Evolutionary conservation across 2,888 invertebrate genomes (phyloP).

Genomic region (Stomorhina lunata): DNA sequence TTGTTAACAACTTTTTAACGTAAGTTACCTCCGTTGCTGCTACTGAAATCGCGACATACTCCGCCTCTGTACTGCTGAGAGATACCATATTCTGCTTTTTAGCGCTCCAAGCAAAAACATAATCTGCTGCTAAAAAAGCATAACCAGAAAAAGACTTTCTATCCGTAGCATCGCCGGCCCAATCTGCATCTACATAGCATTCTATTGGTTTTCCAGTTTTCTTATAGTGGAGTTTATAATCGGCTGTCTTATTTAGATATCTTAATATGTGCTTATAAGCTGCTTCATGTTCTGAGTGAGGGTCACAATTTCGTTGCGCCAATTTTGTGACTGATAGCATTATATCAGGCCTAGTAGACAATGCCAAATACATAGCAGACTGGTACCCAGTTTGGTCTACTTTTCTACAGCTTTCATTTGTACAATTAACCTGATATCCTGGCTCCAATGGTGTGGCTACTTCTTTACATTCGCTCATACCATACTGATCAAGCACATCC

Average conservation of each 20-base stretch:
- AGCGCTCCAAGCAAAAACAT: too few relatives aligned
- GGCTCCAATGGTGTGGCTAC: constrained; percentile 20
- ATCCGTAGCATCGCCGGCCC: constrained; percentile 1
- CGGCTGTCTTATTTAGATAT: constrained; percentile 4
- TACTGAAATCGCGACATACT: too few relatives aligned
- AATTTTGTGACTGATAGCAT: constrained; percentile 55
- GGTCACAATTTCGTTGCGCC: constrained; percentile 12
- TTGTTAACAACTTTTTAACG: too few relatives aligned
- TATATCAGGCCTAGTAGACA: constrained; percentile 64
- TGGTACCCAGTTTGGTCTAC: constrained; percentile 36
- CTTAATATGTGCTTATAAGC: constrained; percentile 1
- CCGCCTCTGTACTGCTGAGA: too few relatives aligned
- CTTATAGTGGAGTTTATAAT: constrained; percentile 3
- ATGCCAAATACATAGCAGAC: constrained; percentile 63
- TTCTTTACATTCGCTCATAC: constrained; percentile 12
- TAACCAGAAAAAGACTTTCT: constrained; percentile 38
- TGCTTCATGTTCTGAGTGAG: constrained; percentile 18
- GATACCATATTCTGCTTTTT: too few relatives aligned
- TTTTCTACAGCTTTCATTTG: constrained; percentile 11
- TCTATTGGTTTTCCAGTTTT: constrained; percentile 24
- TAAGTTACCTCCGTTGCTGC: too few relatives aligned
- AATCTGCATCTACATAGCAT: constrained; percentile 35
- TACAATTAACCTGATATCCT: constrained; percentile 21
- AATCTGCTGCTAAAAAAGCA: neutral
- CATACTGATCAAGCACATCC: neutral